Evolutionary conservation across 1,140 invertebrate species (phyloP).

Genomic region (Conus ventricosus): DNA sequence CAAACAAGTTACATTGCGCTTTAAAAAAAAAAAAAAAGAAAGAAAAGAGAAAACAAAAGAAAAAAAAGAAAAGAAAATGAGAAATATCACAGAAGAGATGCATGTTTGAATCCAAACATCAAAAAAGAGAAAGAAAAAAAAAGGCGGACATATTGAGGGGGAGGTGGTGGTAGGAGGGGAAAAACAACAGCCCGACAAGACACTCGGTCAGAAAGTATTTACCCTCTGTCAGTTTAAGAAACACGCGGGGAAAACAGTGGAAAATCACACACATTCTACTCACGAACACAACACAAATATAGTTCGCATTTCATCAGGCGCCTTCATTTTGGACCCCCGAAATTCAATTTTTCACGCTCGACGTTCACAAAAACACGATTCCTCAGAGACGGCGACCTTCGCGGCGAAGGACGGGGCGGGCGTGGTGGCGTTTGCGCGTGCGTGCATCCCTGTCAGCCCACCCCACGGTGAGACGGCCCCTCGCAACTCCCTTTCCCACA

Average conservation of each 20-base stretch:
- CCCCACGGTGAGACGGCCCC: background rate
- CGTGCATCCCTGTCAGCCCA: background rate
- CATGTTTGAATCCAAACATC: background rate
- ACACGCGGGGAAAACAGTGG: slow-evolving; percentile 1
- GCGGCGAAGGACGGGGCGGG: background rate
- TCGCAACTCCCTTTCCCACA: background rate
- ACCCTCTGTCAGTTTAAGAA: background rate
- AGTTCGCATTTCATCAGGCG: slow-evolving; percentile 18
- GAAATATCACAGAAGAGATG: background rate
- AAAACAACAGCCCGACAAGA: background rate
- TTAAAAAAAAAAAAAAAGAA: background rate
- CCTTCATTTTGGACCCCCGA: background rate
- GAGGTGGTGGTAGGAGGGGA: background rate
- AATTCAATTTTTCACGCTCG: slow-evolving; percentile 25
- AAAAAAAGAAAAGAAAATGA: background rate
- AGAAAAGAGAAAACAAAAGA: background rate
- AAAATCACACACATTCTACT: slow-evolving; percentile 24
- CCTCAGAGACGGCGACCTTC: background rate
- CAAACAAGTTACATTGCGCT: background rate
- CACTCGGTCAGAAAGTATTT: background rate
- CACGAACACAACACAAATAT: slow-evolving; percentile 25
- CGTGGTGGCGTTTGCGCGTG: background rate
- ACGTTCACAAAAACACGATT: background rate
- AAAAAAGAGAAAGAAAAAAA: background rate
- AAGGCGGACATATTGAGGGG: too few relatives aligned